A percentile compares a stretch with the other conserved stretches of the same genome.
These are phyloP conservation scores for Polypedilum vanderplanki DNA, from an alignment of 1,140 invertebrate species.

Conservation along the genomic window DNA sequence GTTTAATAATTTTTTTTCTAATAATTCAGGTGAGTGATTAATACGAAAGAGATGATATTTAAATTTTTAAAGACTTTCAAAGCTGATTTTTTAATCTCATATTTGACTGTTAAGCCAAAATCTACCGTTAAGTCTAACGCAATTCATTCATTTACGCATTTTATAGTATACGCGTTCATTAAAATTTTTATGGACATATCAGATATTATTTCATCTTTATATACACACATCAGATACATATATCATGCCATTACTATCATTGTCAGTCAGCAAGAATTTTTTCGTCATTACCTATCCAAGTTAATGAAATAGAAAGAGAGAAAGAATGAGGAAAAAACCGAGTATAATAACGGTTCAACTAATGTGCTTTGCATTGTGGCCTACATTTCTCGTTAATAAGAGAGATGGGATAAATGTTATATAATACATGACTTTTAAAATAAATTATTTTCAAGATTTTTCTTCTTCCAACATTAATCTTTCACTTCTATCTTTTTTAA, in stretches of 20 bases:
- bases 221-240: too few species aligned
- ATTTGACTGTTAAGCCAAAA: background rate
- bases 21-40: too few species aligned
- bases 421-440: conserved; percentile 7
- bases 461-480: background rate
- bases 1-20: too few species aligned
- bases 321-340: background rate
- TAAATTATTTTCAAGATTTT: background rate
- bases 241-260: background rate
- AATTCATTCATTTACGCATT: conserved; percentile 18
- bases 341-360: background rate
- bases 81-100: background rate
- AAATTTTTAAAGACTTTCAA: background rate
- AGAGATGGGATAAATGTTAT: background rate
- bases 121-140: conserved; percentile 4
- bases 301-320: background rate
- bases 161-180: background rate
- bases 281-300: too few species aligned
- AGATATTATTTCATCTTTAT: background rate
- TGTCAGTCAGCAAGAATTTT: background rate
- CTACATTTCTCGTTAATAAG: background rate
- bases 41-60: too few species aligned
- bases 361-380: conserved; percentile 4
- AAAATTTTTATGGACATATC: background rate
- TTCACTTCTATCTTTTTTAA: background rate